Evolutionary conservation across 2,888 invertebrate species (phyloP), one percentile per base, ranked within the genome.

Genomic region (Petrolisthes cinctipes): DNA sequence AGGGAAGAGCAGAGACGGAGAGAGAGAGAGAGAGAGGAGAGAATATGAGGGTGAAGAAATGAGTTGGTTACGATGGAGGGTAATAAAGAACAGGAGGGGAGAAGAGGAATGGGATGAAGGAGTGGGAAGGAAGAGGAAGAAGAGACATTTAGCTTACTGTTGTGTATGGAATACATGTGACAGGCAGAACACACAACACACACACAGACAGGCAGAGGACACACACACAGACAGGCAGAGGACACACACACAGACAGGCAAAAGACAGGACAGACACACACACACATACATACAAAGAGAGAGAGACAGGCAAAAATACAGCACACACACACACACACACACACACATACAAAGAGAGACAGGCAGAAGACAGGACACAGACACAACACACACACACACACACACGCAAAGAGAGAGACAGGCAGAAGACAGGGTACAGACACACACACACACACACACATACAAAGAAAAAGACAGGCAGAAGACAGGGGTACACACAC

Each of bases 401-500:
- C 37, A 37, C 37, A 37, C 37, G 51, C 51, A 78, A 23, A 78
- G 37, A 78, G 17, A 79, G 54, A 37, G 1, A 37, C 37, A 37
- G 37, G 37, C 37, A 37, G 37, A 37, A 37, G 2, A 51, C 23
- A 23, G 56, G 54, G 56, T 56, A n/a, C n/a, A n/a, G n/a, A n/a
- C n/a, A n/a, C n/a, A n/a, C n/a, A n/a, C n/a, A n/a, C n/a, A n/a
- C n/a, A n/a, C 37, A 37, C 37, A 37, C 37, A 37, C 37, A 37
- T 37, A 37, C 37, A 57, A 53, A 17, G 17, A 23, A 1, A 56
- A n/a, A n/a, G 51, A 56, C 9, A 76, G 7, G 37, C 76, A 76
- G 14, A 37, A 37, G 37, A 37, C 37, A 79, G 54, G 56, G 54
- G 56, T 20, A 79, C 79, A 79, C 53, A 79, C 79, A 79, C 79